Percentiles rank a stretch among this genome's conserved stretches.
These are phyloP conservation scores for Melanchra persicariae DNA, from an alignment of 2,888 invertebrate species.

Conservation along the genomic window DNA sequence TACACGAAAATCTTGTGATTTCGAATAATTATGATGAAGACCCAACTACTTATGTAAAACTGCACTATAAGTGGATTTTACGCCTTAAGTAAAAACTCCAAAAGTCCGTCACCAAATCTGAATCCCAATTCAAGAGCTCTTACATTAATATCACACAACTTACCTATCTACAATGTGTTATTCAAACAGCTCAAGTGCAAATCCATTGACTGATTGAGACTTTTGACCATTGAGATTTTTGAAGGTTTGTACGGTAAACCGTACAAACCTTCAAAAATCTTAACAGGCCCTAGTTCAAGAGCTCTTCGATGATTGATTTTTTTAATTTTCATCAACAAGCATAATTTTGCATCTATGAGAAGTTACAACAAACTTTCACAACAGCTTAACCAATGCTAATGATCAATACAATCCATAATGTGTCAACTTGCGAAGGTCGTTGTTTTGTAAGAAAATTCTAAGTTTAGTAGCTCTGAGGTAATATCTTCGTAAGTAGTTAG, in stretches of 20 bases:
- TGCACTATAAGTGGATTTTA: no score
- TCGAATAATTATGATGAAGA: no score
- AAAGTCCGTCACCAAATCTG: no score
- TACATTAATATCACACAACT: no score
- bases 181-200: not conserved
- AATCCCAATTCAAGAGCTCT: no score
- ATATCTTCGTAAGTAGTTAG: slow-evolving; percentile 18
- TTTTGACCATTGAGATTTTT: no score
- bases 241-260: no score
- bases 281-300: not conserved
- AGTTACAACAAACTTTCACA: slow-evolving; percentile 39
- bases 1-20: no score
- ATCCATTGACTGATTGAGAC: no score
- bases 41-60: no score
- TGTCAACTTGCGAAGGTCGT: slow-evolving; percentile 61
- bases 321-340: slow-evolving; percentile 7
- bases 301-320: not conserved
- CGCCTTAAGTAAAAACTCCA: no score
- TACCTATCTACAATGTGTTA: not conserved
- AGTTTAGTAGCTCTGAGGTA: slow-evolving; percentile 49
- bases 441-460: slow-evolving; percentile 47
- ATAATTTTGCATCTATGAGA: slow-evolving; percentile 26
- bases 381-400: slow-evolving; percentile 47
- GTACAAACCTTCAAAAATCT: not conserved
- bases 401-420: slow-evolving; percentile 62